phyloP scores from a whole-genome alignment of 2,113 vertebrate species.

The Rostratula benghalensis region DNA sequence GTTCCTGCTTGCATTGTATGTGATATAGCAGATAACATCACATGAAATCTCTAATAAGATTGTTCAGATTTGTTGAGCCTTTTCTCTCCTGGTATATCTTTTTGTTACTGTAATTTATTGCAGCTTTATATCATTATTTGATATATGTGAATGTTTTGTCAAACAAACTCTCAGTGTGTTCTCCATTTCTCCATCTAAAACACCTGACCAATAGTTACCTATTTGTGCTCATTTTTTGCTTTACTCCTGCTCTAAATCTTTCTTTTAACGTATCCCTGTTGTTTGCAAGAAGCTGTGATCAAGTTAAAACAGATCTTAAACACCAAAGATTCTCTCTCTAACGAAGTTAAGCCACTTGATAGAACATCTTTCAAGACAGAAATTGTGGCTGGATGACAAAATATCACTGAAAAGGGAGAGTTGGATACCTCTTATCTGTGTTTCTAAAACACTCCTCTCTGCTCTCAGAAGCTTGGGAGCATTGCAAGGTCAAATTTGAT shows the following conservation, averaged over 20 bases:
- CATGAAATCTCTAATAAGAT: conserved; percentile 35
- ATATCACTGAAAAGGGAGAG: background rate
- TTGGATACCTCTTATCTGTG: background rate
- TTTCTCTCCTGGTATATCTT: background rate
- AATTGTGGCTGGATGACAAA: background rate
- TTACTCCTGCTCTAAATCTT: background rate
- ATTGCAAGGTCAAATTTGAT: background rate
- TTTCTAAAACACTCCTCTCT: background rate
- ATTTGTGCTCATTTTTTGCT: background rate
- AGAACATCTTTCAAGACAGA: background rate
- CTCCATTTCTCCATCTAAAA: background rate
- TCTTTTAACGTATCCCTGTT: background rate
- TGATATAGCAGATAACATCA: conserved; percentile 20
- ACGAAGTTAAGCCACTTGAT: background rate
- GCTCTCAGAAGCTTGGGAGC: background rate
- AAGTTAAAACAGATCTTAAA: conserved; percentile 5
- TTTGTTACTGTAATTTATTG: conserved; percentile 15
- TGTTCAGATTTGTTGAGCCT: background rate
- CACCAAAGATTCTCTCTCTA: background rate
- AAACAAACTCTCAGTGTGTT: background rate
- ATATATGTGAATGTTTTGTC: background rate
- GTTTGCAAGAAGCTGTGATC: background rate
- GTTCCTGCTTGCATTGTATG: background rate
- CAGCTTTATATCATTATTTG: conserved; percentile 18
- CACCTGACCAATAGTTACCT: background rate